Percentiles rank a stretch among this genome's conserved stretches.
Conservation (phyloP, 2,888 invertebrate species). For the Nycteola revayana region DNA sequence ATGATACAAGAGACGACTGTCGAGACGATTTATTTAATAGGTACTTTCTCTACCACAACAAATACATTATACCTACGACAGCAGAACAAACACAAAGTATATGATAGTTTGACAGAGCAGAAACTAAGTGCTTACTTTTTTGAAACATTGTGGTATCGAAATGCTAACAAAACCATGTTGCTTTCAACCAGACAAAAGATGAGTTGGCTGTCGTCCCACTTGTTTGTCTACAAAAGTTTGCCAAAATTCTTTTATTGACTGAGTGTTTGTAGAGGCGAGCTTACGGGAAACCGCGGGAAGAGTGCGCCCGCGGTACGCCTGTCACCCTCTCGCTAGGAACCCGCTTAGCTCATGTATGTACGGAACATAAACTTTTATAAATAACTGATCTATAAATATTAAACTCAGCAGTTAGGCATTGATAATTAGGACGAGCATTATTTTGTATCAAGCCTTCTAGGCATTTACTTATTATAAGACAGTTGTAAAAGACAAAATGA, state of each 20-base stretch:
- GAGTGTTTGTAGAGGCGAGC: constrained; percentile 63
- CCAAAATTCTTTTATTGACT: constrained; percentile 80
- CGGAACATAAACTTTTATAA: no score
- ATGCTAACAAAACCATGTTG: constrained; percentile 70
- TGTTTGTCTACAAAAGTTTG: constrained; percentile 79
- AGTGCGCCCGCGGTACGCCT: constrained; percentile 41
- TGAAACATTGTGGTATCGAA: constrained; percentile 62
- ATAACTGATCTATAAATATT: no score
- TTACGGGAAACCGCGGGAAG: constrained; percentile 56
- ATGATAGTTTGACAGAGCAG: constrained; percentile 14
- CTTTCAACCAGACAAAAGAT: constrained; percentile 78
- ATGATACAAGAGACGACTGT: no score
- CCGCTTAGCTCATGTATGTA: no score
- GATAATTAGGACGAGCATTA: no score
- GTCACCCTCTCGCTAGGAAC: neutral
- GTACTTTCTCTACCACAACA: no score
- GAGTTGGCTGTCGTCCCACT: constrained; percentile 79
- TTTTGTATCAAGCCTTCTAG: no score
- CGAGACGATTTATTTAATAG: no score
- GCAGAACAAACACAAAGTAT: constrained; percentile 4
- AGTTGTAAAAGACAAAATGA: no score
- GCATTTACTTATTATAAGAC: no score
- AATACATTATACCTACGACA: neutral
- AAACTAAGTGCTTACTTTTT: constrained; percentile 46
- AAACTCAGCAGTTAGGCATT: no score